These are phyloP conservation scores for Danio albolineatus DNA, from an alignment of 2,797 vertebrate genomes.

Conservation along the genomic window DNA sequence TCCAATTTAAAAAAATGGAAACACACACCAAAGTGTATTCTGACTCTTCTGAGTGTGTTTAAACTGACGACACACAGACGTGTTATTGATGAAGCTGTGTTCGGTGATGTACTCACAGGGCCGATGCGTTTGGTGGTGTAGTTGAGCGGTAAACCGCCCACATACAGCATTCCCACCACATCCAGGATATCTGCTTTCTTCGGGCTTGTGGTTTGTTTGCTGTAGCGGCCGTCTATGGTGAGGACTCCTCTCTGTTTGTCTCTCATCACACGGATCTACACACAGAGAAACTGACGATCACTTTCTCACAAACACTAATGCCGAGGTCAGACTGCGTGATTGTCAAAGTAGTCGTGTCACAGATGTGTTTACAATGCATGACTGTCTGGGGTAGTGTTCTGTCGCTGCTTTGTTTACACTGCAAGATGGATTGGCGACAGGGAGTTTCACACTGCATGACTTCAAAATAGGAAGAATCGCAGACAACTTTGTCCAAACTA, in stretches of 20 bases:
- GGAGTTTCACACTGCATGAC: too few relatives aligned
- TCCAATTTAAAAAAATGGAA: too few relatives aligned
- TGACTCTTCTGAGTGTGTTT: too few relatives aligned
- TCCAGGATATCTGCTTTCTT: slow-evolving; percentile 94
- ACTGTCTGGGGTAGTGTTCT: too few relatives aligned
- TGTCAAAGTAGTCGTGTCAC: too few relatives aligned
- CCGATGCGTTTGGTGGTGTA: slow-evolving; percentile 94
- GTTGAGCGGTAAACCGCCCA: slow-evolving; percentile 92
- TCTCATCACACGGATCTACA: slow-evolving; percentile 87
- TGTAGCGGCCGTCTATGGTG: slow-evolving; percentile 79
- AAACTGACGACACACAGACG: background rate
- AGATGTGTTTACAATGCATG: too few relatives aligned
- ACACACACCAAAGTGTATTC: too few relatives aligned
- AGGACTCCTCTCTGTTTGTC: slow-evolving; percentile 87
- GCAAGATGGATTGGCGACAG: too few relatives aligned
- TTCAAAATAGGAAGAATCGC: too few relatives aligned
- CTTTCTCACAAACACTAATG: slow-evolving; percentile 7
- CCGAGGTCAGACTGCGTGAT: too few relatives aligned
- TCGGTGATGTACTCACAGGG: slow-evolving; percentile 78
- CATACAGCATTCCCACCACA: slow-evolving; percentile 91
- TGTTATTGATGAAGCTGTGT: background rate
- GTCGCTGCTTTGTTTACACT: too few relatives aligned
- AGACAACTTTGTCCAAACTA: too few relatives aligned
- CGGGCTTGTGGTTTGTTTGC: slow-evolving; percentile 87
- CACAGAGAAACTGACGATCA: background rate